Conservation (phyloP, 1,140 invertebrate species). For the Brachionus koreanus region DNA sequence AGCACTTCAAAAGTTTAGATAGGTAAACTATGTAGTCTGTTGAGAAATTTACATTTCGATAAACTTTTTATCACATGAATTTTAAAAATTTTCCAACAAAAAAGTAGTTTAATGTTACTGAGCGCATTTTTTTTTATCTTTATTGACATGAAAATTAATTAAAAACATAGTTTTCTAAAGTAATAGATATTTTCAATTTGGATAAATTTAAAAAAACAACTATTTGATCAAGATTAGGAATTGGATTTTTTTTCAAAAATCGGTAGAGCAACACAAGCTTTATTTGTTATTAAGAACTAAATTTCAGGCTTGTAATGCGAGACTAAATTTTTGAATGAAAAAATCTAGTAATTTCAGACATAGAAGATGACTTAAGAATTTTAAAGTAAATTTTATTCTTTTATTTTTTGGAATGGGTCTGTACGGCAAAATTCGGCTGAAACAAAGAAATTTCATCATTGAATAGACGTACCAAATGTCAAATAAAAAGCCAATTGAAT, state of each 20-base stretch:
- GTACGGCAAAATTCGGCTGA: not conserved
- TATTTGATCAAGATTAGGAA: not conserved
- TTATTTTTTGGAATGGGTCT: not conserved
- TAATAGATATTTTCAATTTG: not conserved
- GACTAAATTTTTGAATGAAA: not conserved
- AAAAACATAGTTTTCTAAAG: slow-evolving; percentile 8
- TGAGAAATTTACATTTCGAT: not conserved
- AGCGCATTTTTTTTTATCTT: not conserved
- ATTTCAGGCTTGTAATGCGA: not conserved
- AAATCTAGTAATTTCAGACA: not conserved
- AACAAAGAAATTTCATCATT: slow-evolving; percentile 1
- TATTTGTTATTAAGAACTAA: not conserved
- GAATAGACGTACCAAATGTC: slow-evolving; percentile 14
- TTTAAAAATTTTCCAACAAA: not conserved
- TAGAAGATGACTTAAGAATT: not conserved
- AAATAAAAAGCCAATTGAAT: not conserved
- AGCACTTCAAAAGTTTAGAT: slow-evolving; percentile 26
- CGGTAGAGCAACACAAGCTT: not conserved
- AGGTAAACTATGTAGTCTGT: slow-evolving; percentile 7
- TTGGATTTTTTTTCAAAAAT: not conserved
- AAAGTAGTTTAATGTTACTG: not conserved
- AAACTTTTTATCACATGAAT: not conserved
- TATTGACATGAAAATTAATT: not conserved
- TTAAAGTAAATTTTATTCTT: slow-evolving; percentile 6
- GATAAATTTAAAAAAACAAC: not conserved